Base-by-base conservation (phyloP, 2,888 invertebrate genomes). In the Flabesymbios commensalis region DNA sequence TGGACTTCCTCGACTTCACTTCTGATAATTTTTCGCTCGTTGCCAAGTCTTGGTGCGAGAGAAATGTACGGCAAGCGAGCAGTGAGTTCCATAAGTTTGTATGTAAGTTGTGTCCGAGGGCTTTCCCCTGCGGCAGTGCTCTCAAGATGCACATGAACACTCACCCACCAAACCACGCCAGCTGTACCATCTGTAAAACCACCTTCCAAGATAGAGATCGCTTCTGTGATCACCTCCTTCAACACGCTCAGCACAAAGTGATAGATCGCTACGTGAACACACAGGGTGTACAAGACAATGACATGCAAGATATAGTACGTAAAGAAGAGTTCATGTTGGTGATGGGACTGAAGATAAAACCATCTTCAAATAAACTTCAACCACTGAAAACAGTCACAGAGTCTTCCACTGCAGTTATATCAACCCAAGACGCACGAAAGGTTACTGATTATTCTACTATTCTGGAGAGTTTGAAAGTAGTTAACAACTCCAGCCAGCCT, bases 1-100 rank as follows among this genome's bases (percentile, higher is more conserved):
- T 80, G 57, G 88, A 88, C 1, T 90, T 89, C 77, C 87, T 90
- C n/a, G 91, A 92, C 76, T 93, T 91, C 77, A 89, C 91, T 0
- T 88, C 88, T 62, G 87, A 88, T 70, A 92, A 92, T 78, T 92
- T 91, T 76, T 88, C 92, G 0, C 87, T 90, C 57, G 90, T 92
- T 67, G 90, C 91, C 0, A 87, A 90, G 67, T 87, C 88, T 26
- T 86, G 88, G 65, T 90, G 89, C 79, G 91, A 92, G 75, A 86
- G 87, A 68, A 87, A 88, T 61, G 60, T 71, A 2, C 72, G 78
- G 36, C 65, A 70, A 57, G 69, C 78, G 3, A 78, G 76, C 63
- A 72, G 72, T 65, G 69, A 68, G 3, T 78, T 74, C 68, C 78
- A 81, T 48, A 68, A 74, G 47, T 83, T 80, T 65, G 69, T 74